phyloP scores from a whole-genome alignment of 2,888 invertebrate genomes.

The Tenthredo amoena region DNA sequence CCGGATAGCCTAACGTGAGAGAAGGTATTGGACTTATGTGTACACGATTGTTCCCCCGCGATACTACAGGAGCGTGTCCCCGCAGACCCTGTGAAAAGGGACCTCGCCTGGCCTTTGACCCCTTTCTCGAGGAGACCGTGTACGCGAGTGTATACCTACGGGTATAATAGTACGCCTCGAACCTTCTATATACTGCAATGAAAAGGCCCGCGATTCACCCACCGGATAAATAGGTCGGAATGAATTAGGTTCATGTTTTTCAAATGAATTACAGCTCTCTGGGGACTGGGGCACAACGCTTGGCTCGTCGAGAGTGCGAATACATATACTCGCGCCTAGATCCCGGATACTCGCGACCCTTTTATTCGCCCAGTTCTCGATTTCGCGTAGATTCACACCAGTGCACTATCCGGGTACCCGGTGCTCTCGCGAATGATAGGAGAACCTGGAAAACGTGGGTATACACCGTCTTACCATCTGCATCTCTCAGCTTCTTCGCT shows the following conservation, averaged over 20 bases:
- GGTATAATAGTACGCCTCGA: background rate
- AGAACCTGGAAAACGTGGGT: background rate
- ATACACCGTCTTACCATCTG: background rate
- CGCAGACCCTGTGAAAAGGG: background rate
- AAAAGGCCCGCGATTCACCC: background rate
- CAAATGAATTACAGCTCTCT: conserved; percentile 15
- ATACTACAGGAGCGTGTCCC: background rate
- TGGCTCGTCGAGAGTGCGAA: background rate
- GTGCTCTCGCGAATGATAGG: background rate
- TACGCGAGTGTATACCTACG: background rate
- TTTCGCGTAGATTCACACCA: background rate
- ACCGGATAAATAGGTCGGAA: conserved; percentile 11
- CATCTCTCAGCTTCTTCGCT: background rate
- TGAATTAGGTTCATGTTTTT: conserved; percentile 30
- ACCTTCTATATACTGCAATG: conserved; percentile 13
- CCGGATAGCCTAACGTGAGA: background rate
- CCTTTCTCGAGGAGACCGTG: background rate
- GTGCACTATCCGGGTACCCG: background rate
- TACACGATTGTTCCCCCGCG: background rate
- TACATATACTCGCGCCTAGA: background rate
- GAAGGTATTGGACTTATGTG: background rate
- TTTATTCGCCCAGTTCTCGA: background rate
- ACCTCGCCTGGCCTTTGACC: background rate
- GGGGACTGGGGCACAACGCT: background rate
- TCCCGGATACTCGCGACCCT: background rate